These are phyloP conservation scores for Etheostoma spectabile DNA, from an alignment of 2,113 vertebrate species.

Conservation along the genomic window DNA sequence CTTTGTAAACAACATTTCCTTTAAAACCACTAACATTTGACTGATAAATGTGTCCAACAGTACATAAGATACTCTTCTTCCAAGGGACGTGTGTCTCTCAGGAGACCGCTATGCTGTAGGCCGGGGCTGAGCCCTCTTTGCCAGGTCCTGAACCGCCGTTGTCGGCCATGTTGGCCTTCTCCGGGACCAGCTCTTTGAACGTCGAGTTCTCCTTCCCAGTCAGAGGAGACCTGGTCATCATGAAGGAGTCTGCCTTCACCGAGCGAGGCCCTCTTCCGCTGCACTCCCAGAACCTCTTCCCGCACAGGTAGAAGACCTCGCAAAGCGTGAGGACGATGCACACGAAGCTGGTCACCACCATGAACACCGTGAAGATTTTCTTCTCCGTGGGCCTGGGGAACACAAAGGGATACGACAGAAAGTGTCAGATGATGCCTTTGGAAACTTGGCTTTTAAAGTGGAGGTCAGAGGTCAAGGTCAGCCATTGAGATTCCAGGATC, in stretches of 20 bases:
- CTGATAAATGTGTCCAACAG: background rate
- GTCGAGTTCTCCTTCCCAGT: slow-evolving; percentile 33
- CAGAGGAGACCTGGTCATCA: slow-evolving; percentile 45
- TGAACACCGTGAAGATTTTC: slow-evolving; percentile 92
- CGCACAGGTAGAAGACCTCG: slow-evolving; percentile 88
- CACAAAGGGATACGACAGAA: background rate
- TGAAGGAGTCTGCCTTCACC: slow-evolving; percentile 32
- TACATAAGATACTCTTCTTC: background rate
- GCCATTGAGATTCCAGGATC: background rate
- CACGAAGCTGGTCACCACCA: slow-evolving; percentile 86
- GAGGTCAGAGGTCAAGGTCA: background rate
- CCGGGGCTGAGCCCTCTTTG: slow-evolving; percentile 41
- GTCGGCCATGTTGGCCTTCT: slow-evolving; percentile 28
- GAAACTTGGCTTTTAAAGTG: background rate
- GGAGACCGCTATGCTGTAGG: slow-evolving; percentile 53
- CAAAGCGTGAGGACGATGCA: slow-evolving; percentile 89
- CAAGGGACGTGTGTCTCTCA: slow-evolving; percentile 28
- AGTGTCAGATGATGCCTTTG: background rate
- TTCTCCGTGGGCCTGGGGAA: slow-evolving; percentile 89
- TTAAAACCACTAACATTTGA: background rate
- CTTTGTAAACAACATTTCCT: slow-evolving; percentile 24
- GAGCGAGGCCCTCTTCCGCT: background rate
- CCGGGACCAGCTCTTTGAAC: slow-evolving; percentile 19
- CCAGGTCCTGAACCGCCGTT: background rate
- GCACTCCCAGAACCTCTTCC: slow-evolving; percentile 85